phyloP scores from a whole-genome alignment of 2,113 vertebrate species.

The Cariama cristata region DNA sequence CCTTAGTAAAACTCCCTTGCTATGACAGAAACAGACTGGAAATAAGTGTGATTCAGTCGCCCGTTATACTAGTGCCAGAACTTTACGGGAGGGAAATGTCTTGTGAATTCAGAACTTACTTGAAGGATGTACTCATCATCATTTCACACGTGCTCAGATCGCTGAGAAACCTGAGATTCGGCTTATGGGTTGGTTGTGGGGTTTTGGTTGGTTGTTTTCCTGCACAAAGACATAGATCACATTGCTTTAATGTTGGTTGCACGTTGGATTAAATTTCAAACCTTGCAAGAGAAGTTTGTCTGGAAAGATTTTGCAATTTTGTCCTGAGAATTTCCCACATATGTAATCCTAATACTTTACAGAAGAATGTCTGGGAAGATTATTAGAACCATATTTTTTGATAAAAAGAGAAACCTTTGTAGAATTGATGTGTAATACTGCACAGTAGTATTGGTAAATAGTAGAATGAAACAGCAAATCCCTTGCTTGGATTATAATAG shows the following conservation, averaged over 20 bases:
- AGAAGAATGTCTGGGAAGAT: not conserved
- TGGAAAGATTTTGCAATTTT: not conserved
- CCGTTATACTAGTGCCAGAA: not conserved
- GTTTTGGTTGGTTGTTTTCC: not conserved
- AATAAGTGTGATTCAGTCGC: not conserved
- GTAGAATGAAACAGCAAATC: constrained; percentile 25
- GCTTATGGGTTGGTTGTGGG: not conserved
- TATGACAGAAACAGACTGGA: not conserved
- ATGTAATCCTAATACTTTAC: not conserved
- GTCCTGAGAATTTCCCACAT: not conserved
- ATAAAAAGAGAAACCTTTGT: not conserved
- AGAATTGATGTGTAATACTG: not conserved
- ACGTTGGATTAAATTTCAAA: not conserved
- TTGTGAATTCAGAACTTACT: not conserved
- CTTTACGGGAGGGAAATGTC: not conserved
- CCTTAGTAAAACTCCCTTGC: not conserved
- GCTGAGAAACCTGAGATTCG: not conserved
- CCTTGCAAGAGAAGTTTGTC: not conserved
- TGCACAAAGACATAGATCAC: not conserved
- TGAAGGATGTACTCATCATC: not conserved
- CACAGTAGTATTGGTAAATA: not conserved
- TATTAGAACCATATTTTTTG: not conserved
- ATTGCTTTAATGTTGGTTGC: not conserved
- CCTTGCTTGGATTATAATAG: constrained; percentile 5
- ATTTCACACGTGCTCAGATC: not conserved